These are phyloP conservation scores for Ascidia mentula DNA, from an alignment of 23 tunicate genomes.

Conservation along the genomic window DNA sequence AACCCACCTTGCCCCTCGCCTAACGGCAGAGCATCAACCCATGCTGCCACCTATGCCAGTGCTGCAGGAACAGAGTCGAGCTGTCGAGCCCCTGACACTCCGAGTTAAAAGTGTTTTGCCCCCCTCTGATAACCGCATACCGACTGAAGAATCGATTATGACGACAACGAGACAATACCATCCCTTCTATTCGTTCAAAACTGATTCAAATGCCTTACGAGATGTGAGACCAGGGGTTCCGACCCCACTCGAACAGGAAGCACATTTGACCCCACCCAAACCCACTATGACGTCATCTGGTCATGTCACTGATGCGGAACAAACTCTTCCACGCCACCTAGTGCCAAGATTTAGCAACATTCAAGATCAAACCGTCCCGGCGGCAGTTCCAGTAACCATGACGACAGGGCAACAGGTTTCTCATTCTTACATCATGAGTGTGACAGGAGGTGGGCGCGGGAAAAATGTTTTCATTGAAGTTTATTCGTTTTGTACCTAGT, in stretches of 20 bases:
- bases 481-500: neutral
- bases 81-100: neutral
- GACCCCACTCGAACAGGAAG: neutral
- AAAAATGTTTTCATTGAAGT: neutral
- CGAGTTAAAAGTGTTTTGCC: slow-evolving; percentile 6
- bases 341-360: neutral
- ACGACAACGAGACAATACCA: slow-evolving; percentile 25
- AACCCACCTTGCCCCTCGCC: slow-evolving; percentile 43
- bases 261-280: neutral
- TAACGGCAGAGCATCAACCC: slow-evolving; percentile 9
- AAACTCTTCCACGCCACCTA: slow-evolving; percentile 3
- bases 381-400: neutral
- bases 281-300: neutral
- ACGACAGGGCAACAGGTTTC: slow-evolving; percentile 5
- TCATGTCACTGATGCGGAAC: neutral
- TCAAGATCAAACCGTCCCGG: neutral
- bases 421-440: slow-evolving; percentile 69
- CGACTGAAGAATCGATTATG: neutral
- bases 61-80: slow-evolving; percentile 18
- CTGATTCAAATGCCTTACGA: slow-evolving; percentile 24
- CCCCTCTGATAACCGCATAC: neutral
- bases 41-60: slow-evolving; percentile 4
- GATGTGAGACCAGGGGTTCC: neutral
- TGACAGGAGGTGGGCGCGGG: slow-evolving; percentile 29
- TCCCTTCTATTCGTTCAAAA: slow-evolving; percentile 37